Evolutionary conservation across 2,113 vertebrate species (phyloP).

Genomic region (Eleginops maclovinus): DNA sequence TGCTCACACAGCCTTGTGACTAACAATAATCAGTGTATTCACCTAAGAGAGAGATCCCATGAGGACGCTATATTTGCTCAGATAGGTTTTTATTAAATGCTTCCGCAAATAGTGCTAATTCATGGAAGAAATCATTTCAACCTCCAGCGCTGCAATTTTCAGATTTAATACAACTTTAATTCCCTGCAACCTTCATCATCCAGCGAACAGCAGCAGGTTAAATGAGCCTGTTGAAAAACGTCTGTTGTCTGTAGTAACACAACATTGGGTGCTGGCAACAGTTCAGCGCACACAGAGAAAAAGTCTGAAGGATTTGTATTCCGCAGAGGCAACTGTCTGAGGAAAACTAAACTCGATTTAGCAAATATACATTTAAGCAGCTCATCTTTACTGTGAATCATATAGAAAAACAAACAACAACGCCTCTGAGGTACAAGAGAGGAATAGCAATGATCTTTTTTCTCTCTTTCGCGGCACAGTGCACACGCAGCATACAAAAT

Average conservation of each 20-base stretch:
- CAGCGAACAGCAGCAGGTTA: slow-evolving; percentile 22
- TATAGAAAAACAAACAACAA: slow-evolving; percentile 38
- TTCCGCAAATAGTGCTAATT: slow-evolving; percentile 6
- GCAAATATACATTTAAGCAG: slow-evolving; percentile 54
- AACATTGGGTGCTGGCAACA: slow-evolving; percentile 24
- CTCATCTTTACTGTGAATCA: slow-evolving; percentile 52
- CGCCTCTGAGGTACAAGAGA: slow-evolving; percentile 41
- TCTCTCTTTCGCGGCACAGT: slow-evolving; percentile 34
- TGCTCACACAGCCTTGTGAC: not conserved
- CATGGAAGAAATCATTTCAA: not conserved
- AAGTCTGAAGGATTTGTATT: slow-evolving; percentile 23
- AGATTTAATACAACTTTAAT: slow-evolving; percentile 5
- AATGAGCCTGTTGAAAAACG: slow-evolving; percentile 21
- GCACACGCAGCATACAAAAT: slow-evolving; percentile 63
- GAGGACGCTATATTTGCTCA: not conserved
- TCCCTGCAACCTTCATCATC: slow-evolving; percentile 7
- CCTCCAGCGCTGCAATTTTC: not conserved
- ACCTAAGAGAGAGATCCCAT: not conserved
- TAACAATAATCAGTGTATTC: slow-evolving; percentile 3
- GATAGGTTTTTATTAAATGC: not conserved
- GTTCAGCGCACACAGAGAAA: slow-evolving; percentile 20
- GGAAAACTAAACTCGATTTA: slow-evolving; percentile 51
- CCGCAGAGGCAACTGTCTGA: slow-evolving; percentile 1
- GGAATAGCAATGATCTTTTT: slow-evolving; percentile 60
- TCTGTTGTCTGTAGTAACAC: slow-evolving; percentile 14